phyloP scores from a whole-genome alignment of 2,888 invertebrate species.

The Drosophila pullipes region DNA sequence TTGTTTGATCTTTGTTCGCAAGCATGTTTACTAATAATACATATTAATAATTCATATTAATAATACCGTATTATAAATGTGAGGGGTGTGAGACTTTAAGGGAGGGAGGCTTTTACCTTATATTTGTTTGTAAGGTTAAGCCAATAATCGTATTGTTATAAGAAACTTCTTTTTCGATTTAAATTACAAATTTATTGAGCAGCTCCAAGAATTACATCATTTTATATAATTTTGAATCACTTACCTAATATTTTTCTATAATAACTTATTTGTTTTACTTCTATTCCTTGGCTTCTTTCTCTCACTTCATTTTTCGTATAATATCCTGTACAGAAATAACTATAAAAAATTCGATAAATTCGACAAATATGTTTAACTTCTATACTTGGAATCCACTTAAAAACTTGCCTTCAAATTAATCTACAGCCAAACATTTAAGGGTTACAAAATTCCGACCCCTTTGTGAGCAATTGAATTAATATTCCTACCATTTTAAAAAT shows the following conservation, averaged over 20 bases:
- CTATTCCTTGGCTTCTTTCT: neutral
- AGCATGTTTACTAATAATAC: neutral
- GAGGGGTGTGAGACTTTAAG: neutral
- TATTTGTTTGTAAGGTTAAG: neutral
- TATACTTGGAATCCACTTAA: too few species aligned
- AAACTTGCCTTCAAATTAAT: neutral
- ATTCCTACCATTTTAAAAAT: conserved; percentile 4
- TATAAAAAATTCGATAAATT: too few species aligned
- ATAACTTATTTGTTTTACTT: neutral
- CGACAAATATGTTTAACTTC: too few species aligned
- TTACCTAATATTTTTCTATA: neutral
- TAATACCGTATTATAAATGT: neutral
- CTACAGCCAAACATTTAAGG: conserved; percentile 23
- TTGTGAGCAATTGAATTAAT: conserved; percentile 44
- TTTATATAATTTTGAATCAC: neutral
- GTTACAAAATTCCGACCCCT: conserved; percentile 44
- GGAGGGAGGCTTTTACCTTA: neutral
- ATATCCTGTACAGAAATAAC: too few species aligned
- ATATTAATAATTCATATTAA: neutral
- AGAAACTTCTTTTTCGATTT: neutral
- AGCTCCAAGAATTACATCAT: neutral
- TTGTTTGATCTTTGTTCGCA: conserved; percentile 32
- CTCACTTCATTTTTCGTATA: neutral
- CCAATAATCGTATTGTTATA: neutral
- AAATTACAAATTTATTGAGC: neutral